Percentiles rank a stretch among this genome's conserved stretches.
Conservation (phyloP, 2,797 vertebrate species). For the Pampus argenteus region DNA sequence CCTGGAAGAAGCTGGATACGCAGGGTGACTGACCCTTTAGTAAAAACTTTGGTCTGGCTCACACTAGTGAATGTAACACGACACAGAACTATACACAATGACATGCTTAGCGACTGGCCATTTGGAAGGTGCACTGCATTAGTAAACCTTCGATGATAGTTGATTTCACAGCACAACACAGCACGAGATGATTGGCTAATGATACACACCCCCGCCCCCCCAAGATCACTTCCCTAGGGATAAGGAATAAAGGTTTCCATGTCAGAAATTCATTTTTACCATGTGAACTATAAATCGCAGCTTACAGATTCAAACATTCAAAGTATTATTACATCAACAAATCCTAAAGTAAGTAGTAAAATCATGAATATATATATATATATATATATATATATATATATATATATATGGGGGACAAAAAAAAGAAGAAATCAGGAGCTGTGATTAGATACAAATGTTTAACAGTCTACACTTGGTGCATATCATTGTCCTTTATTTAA, state of each 20-base stretch:
- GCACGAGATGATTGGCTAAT: constrained; percentile 64
- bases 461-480: constrained; percentile 78
- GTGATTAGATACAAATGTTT: constrained; percentile 57
- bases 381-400: too few relatives aligned
- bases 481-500: constrained; percentile 49
- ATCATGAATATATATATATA: constrained; percentile 16
- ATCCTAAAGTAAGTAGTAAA: constrained; percentile 42
- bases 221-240: constrained; percentile 36
- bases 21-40: constrained; percentile 63
- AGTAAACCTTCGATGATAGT: constrained; percentile 51
- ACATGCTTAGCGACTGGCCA: constrained; percentile 84
- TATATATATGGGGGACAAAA: too few relatives aligned
- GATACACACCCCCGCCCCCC: constrained; percentile 28
- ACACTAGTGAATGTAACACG: constrained; percentile 71
- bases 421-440: constrained; percentile 2
- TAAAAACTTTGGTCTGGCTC: constrained; percentile 82
- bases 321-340: constrained; percentile 38
- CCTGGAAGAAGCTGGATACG: constrained; percentile 67
- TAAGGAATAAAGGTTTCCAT: constrained; percentile 19
- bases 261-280: constrained; percentile 40
- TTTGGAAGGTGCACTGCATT: constrained; percentile 56
- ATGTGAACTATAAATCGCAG: constrained; percentile 56
- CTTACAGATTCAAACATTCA: constrained; percentile 49
- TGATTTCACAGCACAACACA: constrained; percentile 71
- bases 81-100: constrained; percentile 72